Base-by-base conservation (phyloP, 2,888 invertebrate genomes). In the Netelia virgata region DNA sequence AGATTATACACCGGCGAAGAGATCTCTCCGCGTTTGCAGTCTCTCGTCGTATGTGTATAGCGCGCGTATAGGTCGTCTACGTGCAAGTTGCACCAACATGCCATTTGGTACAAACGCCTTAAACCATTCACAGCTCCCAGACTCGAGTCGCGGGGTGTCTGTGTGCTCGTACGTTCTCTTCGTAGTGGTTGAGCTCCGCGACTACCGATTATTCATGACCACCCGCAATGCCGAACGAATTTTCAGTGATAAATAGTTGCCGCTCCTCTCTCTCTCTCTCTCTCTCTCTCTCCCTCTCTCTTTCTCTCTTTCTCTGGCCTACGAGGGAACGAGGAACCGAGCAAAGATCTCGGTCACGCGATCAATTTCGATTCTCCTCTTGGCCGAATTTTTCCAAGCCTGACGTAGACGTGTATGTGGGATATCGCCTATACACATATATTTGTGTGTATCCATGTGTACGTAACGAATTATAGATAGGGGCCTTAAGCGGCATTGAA, bases 121-220 rank as follows among this genome's bases (percentile, higher is more conserved):
- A 70, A 66, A 59, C 70, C 61, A 36, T 36, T 36, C 36, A 36
- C 36, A 36, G 36, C 36, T 36, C 36, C 36, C 36, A 1, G 36
- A 36, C 57, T 61, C 73, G 78, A 50, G 18, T 70, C 78, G 69
- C 6, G 36, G 6, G 18, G 74, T 23, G 53, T 64, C 43, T 57
- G 11, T 16, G 36, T 28, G 68, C 36, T 59, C 69, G 68, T 59
- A 47, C 68, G 69, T 28, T 36, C 5, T 36, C 36, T 36, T 36
- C 36, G 36, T 36, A 53, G 70, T 41, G 61, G 59, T 57, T 14
- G 76, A 43, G 61, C 50, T 74, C 59, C 55, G 77, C 16, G 55
- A 76, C 76, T 73, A 72, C 64, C 84, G 86, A 88, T 88, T 88
- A 88, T 88, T 88, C 87, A 88, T 87, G 88, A 87, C 87, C 87